Percentiles rank a stretch among this genome's conserved stretches.
Evolutionary conservation across 2,797 vertebrate species (phyloP).

Genomic region (Paramormyrops hopkinsi): DNA sequence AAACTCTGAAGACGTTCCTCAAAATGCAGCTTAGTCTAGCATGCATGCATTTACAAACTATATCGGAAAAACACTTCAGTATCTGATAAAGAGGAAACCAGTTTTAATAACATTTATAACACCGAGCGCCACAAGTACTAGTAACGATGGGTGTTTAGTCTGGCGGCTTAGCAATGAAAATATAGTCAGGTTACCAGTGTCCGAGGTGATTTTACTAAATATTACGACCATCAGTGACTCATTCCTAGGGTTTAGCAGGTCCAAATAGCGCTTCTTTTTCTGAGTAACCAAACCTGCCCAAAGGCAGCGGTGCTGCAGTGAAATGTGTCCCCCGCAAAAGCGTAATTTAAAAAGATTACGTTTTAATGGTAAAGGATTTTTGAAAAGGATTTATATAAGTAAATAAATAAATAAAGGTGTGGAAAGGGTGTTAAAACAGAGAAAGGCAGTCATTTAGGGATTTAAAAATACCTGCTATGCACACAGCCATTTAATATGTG

Average conservation of each 20-base stretch:
- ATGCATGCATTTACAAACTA: neutral
- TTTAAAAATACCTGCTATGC: neutral
- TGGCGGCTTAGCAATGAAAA: neutral
- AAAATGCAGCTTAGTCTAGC: neutral
- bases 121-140: neutral
- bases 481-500: neutral
- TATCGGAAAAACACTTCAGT: neutral
- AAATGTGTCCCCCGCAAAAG: neutral
- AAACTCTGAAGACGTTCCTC: neutral
- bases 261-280: neutral
- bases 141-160: neutral
- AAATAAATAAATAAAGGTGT: neutral
- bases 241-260: neutral
- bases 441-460: neutral
- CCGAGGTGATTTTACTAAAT: neutral
- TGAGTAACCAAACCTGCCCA: neutral
- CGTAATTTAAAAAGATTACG: neutral
- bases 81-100: neutral
- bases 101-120: neutral
- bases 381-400: neutral
- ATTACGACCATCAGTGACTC: neutral
- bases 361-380: neutral
- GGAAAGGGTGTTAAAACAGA: neutral
- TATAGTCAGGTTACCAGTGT: neutral
- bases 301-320: neutral